These are phyloP conservation scores for Callosobruchus maculatus DNA, from an alignment of 2,888 invertebrate species.

Conservation along the genomic window DNA sequence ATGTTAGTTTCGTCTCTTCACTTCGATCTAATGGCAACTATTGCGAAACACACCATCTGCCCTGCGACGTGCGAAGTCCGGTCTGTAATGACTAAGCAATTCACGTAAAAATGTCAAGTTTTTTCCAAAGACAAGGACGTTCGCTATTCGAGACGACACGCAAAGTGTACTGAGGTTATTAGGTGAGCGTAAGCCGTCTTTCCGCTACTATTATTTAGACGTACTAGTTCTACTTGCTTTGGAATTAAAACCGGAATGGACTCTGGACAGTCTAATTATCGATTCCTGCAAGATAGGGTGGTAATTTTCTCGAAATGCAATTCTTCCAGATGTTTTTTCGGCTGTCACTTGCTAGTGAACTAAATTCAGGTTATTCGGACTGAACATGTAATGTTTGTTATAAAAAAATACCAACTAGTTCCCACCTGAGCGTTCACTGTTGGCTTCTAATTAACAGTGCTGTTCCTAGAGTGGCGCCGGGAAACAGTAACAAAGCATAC, in stretches of 20 bases:
- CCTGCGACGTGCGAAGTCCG: neutral
- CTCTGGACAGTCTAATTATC: slow-evolving; percentile 7
- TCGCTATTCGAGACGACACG: neutral
- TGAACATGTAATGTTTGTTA: too few species aligned
- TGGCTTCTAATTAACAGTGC: too few species aligned
- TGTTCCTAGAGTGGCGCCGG: too few species aligned
- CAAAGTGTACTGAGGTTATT: neutral
- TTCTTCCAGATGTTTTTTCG: neutral
- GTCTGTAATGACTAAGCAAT: neutral
- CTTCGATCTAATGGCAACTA: neutral
- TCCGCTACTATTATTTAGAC: neutral
- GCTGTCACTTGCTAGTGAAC: neutral
- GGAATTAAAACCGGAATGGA: slow-evolving; percentile 3
- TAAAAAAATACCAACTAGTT: too few species aligned
- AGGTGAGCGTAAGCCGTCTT: neutral
- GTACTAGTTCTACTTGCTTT: neutral
- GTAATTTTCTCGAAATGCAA: slow-evolving; percentile 2
- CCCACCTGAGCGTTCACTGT: too few species aligned
- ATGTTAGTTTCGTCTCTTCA: neutral
- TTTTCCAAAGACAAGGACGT: neutral
- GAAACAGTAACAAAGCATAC: too few species aligned
- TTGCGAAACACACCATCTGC: neutral
- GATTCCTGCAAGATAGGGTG: slow-evolving; percentile 6
- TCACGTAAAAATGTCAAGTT: neutral
- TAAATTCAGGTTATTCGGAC: neutral